Evolutionary conservation across 1,140 invertebrate species (phyloP).

Genomic region (Orius insidiosus): DNA sequence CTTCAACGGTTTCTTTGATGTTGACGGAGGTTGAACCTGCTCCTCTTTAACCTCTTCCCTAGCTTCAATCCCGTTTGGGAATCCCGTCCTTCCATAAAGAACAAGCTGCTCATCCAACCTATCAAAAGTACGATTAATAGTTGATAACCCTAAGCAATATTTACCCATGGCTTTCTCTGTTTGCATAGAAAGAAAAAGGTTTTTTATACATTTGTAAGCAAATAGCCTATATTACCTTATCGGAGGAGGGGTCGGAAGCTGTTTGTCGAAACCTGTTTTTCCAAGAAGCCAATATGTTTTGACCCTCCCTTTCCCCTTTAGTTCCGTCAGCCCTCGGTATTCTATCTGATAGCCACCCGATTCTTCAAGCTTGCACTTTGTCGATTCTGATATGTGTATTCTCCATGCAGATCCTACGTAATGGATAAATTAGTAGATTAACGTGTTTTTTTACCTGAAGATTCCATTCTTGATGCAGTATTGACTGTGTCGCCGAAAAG

Average conservation of each 20-base stretch:
- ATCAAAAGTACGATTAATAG: slow-evolving; percentile 17
- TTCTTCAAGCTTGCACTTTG: slow-evolving; percentile 50
- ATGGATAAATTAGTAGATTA: too few relatives aligned
- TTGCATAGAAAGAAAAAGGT: slow-evolving; percentile 16
- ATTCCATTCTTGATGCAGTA: slow-evolving; percentile 82
- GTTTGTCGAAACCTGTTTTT: slow-evolving; percentile 73
- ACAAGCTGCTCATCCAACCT: slow-evolving; percentile 40
- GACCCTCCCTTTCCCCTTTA: slow-evolving; percentile 82
- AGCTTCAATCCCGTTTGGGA: slow-evolving; percentile 17
- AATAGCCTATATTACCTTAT: slow-evolving; percentile 44
- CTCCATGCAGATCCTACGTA: slow-evolving; percentile 64
- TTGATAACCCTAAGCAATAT: slow-evolving; percentile 13
- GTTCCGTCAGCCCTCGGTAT: slow-evolving; percentile 59
- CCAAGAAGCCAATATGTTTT: slow-evolving; percentile 80
- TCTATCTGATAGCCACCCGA: slow-evolving; percentile 65
- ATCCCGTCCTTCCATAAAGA: slow-evolving; percentile 18
- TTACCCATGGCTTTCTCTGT: slow-evolving; percentile 36
- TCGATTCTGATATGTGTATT: slow-evolving; percentile 62
- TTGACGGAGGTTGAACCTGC: slow-evolving; percentile 6
- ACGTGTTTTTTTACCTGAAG: slow-evolving; percentile 41
- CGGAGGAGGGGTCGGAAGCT: slow-evolving; percentile 57
- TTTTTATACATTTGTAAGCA: background rate
- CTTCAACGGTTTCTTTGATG: slow-evolving; percentile 19
- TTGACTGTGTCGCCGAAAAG: slow-evolving; percentile 89
- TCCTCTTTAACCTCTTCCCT: slow-evolving; percentile 15